Percentiles rank a stretch among this genome's conserved stretches.
phyloP scores from a whole-genome alignment of 2,113 vertebrate species.

The Sylvietta virens region DNA sequence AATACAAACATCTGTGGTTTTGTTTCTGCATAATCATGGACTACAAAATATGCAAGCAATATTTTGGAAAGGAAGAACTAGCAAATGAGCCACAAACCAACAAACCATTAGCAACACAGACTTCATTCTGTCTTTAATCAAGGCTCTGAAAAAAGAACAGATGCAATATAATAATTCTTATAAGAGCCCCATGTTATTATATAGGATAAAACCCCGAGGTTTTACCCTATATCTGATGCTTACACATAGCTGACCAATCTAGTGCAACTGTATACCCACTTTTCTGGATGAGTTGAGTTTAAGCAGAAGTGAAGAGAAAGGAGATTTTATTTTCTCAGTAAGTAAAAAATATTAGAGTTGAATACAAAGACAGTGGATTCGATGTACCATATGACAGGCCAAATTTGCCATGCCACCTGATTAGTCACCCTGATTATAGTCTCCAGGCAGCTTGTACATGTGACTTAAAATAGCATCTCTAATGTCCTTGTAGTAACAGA shows the following conservation, averaged over 20 bases:
- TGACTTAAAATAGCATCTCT: conserved; percentile 4
- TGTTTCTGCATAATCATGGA: conserved; percentile 24
- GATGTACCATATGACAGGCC: not conserved
- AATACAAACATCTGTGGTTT: conserved; percentile 30
- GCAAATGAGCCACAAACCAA: conserved; percentile 13
- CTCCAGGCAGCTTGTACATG: not conserved
- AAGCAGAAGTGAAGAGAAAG: not conserved
- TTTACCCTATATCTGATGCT: not conserved
- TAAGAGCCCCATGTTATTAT: not conserved
- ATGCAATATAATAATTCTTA: not conserved
- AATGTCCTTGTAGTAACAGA: conserved; percentile 3
- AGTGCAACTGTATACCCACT: not conserved
- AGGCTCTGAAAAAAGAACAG: not conserved
- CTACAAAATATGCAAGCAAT: conserved; percentile 27
- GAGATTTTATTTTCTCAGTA: not conserved
- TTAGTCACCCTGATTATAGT: conserved; percentile 4
- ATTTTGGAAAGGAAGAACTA: conserved; percentile 32
- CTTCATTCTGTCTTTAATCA: conserved; percentile 14
- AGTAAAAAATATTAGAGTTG: not conserved
- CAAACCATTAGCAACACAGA: not conserved
- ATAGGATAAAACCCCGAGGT: not conserved
- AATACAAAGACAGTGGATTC: not conserved
- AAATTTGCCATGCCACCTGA: conserved; percentile 9
- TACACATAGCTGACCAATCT: not conserved
- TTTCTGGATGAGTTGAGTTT: not conserved